Base-by-base conservation (phyloP, 2,888 invertebrate species). In the Plagodis pulveraria region DNA sequence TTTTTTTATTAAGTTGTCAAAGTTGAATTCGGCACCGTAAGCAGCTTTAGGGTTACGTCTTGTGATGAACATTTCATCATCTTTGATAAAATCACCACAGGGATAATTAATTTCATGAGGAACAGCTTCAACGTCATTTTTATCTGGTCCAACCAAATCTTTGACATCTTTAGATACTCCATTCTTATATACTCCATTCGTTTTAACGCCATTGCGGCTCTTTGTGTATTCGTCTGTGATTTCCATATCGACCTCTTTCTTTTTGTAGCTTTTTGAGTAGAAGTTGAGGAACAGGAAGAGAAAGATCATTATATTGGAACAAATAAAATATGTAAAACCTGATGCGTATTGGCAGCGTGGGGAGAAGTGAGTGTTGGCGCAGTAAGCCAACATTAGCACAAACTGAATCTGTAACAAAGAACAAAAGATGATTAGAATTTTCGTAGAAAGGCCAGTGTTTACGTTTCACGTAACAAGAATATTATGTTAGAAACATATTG, bases 201-300 rank as follows among this genome's bases (percentile, higher is more conserved):
- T 60, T 58, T 80, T 74, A 32, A 66, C 56, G 1, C 81, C 80
- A 43, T 84, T 84, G 40, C 72, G 74, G 33, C 63, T 65, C 52
- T 73, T 83, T 5, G 74, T 69, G 11, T 73, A 73, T 66, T 78
- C 78, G 0, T 76, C 73, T 55, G 78, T 78, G 8, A 72, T 77
- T 68, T 83, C 79, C 48, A 73, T 85, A 47, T 80, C 81, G 0
- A 72, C 66, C 35, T 73, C 80, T 64, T 80, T 84, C 58, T 71
- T 84, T 63, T 87, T 90, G 78, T 95, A 96, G 63, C 93, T 94
- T 59, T 93, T 93, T 0, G 93, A 77, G 77, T 96, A 96, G 78
- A 96, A 96, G 69, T 95, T 94, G 44, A 94, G 91, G 76, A 96
- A 96, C 41, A 96, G 89, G 67, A 95, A 93, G 0, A 95, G 87